phyloP scores from a whole-genome alignment of 2,888 invertebrate species.

The Idaea dimidiata region DNA sequence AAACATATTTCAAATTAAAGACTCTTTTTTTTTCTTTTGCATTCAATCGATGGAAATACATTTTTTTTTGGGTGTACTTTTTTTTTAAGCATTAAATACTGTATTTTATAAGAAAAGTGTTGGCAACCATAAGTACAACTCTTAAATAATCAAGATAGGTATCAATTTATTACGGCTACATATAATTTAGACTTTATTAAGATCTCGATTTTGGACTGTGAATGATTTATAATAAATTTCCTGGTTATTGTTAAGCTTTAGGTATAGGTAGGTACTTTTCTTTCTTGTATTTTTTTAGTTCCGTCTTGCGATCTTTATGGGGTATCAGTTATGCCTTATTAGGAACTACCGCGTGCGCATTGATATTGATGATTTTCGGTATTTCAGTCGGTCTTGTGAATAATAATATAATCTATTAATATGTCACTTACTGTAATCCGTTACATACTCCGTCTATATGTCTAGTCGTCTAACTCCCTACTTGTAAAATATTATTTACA shows the following conservation, averaged over 20 bases:
- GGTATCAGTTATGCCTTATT: neutral
- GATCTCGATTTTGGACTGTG: slow-evolving; percentile 9
- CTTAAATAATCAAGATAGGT: slow-evolving; percentile 22
- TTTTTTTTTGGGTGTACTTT: no score
- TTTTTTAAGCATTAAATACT: no score
- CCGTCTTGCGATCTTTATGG: slow-evolving; percentile 24
- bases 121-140: no score
- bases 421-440: no score
- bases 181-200: slow-evolving; percentile 15
- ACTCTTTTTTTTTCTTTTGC: no score
- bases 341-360: neutral
- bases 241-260: slow-evolving; percentile 13
- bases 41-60: no score
- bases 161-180: slow-evolving; percentile 18
- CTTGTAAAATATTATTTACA: no score
- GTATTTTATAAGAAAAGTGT: no score
- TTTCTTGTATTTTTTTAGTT: slow-evolving; percentile 4
- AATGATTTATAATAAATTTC: slow-evolving; percentile 18
- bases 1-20: no score
- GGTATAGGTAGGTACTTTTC: neutral
- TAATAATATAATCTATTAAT: neutral
- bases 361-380: neutral
- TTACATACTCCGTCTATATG: no score
- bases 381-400: neutral
- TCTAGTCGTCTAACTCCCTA: no score